A percentile compares a stretch with the other conserved stretches of the same genome.
These are phyloP conservation scores for Rhopalosiphum padi DNA, from an alignment of 1,140 invertebrate species.

Conservation along the genomic window DNA sequence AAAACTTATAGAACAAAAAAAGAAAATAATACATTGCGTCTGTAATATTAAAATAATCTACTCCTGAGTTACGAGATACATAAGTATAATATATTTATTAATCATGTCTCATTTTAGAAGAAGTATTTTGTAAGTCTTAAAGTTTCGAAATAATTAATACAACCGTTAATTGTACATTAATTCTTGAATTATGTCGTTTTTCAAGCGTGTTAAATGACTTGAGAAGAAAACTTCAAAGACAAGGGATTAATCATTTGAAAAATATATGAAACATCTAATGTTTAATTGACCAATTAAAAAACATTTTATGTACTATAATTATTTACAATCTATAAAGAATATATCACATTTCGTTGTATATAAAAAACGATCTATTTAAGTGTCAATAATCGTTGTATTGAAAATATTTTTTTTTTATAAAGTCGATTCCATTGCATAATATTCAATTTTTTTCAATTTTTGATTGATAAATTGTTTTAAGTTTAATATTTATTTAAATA, in stretches of 20 bases:
- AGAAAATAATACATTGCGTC: too few species aligned
- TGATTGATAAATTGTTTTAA: too few species aligned
- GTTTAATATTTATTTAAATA: too few species aligned
- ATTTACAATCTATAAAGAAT: neutral
- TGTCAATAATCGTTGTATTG: neutral
- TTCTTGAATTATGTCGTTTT: neutral
- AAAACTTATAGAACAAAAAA: too few species aligned
- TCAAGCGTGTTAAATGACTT: neutral
- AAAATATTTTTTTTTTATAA: too few species aligned
- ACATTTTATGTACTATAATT: neutral
- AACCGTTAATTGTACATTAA: neutral
- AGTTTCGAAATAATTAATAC: slow-evolving; percentile 13
- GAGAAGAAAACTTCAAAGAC: neutral
- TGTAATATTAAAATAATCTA: neutral
- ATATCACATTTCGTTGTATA: too few species aligned
- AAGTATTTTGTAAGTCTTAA: neutral
- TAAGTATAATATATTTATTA: neutral
- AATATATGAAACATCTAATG: neutral
- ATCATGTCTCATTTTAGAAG: neutral
- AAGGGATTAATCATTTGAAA: neutral
- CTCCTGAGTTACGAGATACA: neutral
- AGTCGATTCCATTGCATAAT: too few species aligned
- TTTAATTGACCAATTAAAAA: neutral
- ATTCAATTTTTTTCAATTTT: too few species aligned
- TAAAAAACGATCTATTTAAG: neutral